Conservation (phyloP, 2,888 invertebrate genomes). For the Drosophila multiciliata region DNA sequence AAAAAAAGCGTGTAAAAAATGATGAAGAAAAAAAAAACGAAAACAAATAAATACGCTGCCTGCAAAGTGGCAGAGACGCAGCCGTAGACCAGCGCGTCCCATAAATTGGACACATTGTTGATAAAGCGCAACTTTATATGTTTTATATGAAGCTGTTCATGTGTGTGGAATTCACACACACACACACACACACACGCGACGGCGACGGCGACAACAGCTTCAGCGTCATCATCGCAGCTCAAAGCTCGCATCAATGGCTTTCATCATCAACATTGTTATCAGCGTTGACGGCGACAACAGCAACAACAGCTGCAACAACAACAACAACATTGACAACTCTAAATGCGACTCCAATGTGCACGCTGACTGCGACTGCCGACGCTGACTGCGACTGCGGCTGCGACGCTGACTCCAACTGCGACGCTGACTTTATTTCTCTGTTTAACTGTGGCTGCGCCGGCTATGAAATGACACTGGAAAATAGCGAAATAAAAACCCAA, state of each 20-base stretch:
- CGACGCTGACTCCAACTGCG: not conserved
- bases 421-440: constrained; percentile 2
- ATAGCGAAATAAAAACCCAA: constrained; percentile 77
- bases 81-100: constrained; percentile 43
- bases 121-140: constrained; percentile 77
- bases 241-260: constrained; percentile 76
- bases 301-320: constrained; percentile 30
- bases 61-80: constrained; percentile 35
- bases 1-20: constrained; percentile 18
- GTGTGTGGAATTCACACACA: constrained; percentile 29
- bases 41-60: constrained; percentile 7
- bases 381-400: not conserved
- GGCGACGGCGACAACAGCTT: constrained; percentile 22
- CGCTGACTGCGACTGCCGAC: constrained; percentile 11
- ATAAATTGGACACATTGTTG: constrained; percentile 79
- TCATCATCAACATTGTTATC: constrained; percentile 78
- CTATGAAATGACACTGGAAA: constrained; percentile 77
- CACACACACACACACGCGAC: not conserved
- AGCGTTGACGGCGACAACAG: constrained; percentile 56
- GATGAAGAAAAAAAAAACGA: not conserved
- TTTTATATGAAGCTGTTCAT: constrained; percentile 75
- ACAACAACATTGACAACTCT: constrained; percentile 15
- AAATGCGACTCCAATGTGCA: constrained; percentile 1
- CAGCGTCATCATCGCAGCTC: constrained; percentile 64
- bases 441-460: constrained; percentile 61